Conservation (phyloP, 2,888 invertebrate species). For the Spilarctia lutea region DNA sequence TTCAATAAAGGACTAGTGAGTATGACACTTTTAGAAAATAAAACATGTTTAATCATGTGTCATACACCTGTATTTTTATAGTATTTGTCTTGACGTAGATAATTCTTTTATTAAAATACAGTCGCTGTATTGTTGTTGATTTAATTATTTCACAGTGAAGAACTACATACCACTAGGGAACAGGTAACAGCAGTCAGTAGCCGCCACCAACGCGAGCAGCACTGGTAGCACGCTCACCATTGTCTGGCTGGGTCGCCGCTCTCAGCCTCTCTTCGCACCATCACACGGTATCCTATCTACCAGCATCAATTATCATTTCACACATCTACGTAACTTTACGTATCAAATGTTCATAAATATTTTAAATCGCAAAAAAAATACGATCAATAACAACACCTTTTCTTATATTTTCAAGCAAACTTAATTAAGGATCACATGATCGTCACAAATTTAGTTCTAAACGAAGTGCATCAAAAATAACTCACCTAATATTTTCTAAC, state of each 20-base stretch:
- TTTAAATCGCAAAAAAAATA: slow-evolving; percentile 18
- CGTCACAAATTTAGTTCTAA: slow-evolving; percentile 27
- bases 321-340: background rate
- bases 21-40: background rate
- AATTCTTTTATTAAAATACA: background rate
- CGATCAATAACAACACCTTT: slow-evolving; percentile 35
- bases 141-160: background rate
- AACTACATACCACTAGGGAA: slow-evolving; percentile 83
- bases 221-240: slow-evolving; percentile 66
- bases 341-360: background rate
- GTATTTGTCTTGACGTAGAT: background rate
- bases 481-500: slow-evolving; percentile 27
- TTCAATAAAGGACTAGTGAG: background rate
- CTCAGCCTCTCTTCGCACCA: slow-evolving; percentile 58
- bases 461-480: slow-evolving; percentile 2
- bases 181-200: slow-evolving; percentile 80
- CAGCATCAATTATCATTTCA: background rate
- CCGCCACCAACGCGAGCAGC: slow-evolving; percentile 62
- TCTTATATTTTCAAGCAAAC: slow-evolving; percentile 38
- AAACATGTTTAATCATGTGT: background rate
- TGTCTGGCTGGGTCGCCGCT: slow-evolving; percentile 58
- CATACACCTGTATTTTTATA: background rate
- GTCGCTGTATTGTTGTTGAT: background rate
- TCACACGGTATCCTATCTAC: slow-evolving; percentile 62
- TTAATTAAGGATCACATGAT: slow-evolving; percentile 43